These are phyloP conservation scores for Beris morrisii DNA, from an alignment of 2,888 invertebrate species.

Conservation along the genomic window DNA sequence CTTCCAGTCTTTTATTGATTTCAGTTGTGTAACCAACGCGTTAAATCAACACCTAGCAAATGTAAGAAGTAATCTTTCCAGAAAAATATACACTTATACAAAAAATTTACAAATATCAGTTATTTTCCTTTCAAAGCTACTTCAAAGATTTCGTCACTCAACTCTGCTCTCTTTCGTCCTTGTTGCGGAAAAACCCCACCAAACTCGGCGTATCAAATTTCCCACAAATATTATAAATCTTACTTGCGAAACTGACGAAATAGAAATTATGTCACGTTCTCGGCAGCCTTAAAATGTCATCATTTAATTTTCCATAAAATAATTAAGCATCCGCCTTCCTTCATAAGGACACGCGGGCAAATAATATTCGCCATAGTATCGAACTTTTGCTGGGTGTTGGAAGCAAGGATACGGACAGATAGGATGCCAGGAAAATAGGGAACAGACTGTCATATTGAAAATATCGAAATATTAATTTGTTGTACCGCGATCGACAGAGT, in stretches of 20 bases:
- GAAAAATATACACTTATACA: too few species aligned
- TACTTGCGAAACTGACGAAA: constrained; percentile 31
- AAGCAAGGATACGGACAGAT: not conserved
- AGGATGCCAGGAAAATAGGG: not conserved
- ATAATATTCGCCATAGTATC: too few species aligned
- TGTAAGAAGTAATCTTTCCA: too few species aligned
- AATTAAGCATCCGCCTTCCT: constrained; percentile 46
- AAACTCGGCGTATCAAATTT: not conserved
- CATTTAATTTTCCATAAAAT: constrained; percentile 58
- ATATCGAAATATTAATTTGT: constrained; percentile 32
- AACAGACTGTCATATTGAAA: constrained; percentile 24
- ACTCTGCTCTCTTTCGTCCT: too few species aligned
- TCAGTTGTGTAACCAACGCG: too few species aligned
- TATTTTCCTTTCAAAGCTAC: too few species aligned
- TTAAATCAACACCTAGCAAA: too few species aligned
- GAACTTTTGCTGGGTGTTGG: not conserved
- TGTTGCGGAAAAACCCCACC: too few species aligned
- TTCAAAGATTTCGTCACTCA: too few species aligned
- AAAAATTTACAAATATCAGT: too few species aligned
- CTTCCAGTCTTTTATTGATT: too few species aligned
- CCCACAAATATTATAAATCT: constrained; percentile 22
- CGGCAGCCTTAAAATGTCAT: constrained; percentile 51
- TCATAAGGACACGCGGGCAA: not conserved
- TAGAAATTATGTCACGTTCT: constrained; percentile 40
- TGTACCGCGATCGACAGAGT: not conserved